Percentiles rank a stretch among this genome's conserved stretches.
phyloP scores from a whole-genome alignment of 2,888 invertebrate species.

The Neoaliturus tenellus region DNA sequence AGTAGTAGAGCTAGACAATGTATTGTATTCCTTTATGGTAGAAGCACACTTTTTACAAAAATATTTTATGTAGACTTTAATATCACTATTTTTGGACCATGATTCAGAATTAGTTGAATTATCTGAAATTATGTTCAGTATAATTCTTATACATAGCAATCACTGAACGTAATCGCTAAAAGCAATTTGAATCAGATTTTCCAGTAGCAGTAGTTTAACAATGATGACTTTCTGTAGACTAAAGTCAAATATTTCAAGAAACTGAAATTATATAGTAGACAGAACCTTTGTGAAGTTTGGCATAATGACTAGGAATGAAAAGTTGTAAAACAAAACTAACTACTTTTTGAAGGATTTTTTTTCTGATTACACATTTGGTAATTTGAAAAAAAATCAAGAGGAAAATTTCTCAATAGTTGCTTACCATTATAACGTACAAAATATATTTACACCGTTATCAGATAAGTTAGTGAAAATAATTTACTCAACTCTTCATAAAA shows the following conservation, averaged over 20 bases:
- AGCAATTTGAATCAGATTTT: not conserved
- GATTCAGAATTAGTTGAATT: not conserved
- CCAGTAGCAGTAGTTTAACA: not conserved
- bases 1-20: constrained; percentile 9
- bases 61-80: not conserved
- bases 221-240: not conserved
- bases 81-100: not conserved
- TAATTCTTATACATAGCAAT: not conserved
- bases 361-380: too few relatives aligned
- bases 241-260: not conserved
- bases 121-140: not conserved
- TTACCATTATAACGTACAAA: too few relatives aligned
- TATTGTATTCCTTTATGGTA: constrained; percentile 2
- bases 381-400: too few relatives aligned
- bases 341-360: too few relatives aligned
- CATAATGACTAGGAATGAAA: too few relatives aligned
- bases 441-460: too few relatives aligned
- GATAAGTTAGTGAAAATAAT: too few relatives aligned
- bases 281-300: too few relatives aligned
- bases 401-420: too few relatives aligned
- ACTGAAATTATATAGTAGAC: too few relatives aligned
- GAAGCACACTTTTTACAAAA: constrained; percentile 14
- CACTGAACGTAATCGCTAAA: not conserved
- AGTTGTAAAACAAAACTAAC: too few relatives aligned
- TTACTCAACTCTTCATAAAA: too few relatives aligned